Base-by-base conservation (phyloP, 2,797 vertebrate genomes). In the Gallinago solitaria region DNA sequence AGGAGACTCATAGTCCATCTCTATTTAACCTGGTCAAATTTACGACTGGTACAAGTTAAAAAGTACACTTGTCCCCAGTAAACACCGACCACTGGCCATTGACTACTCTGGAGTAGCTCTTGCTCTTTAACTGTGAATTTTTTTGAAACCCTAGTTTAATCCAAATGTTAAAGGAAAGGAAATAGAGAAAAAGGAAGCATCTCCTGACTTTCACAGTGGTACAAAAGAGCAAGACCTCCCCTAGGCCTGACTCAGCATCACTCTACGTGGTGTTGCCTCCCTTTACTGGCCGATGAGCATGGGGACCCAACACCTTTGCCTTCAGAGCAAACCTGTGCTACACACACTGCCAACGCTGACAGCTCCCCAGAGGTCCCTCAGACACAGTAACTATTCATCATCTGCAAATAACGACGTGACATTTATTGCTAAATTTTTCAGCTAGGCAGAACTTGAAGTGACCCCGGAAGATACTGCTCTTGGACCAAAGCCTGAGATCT, bases 271-370 rank as follows among this genome's bases (percentile, higher is more conserved):
- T 2, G 0, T 4, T 41, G 28, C n/a, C 35, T 59, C 18, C 51
- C 54, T n/a, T 61, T n/a, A 33, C 28, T 2, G 2, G 21, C 16
- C 0, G 2, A 43, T 3, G 39, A 81, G 64, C 11, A 5, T 0
- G 0, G 0, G 39, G 43, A 67, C 47, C 18, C 56, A 86, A 35
- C 7, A 2, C 39, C 65, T 28, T 28, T 1, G 0, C 41, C 71
- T 37, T 45, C 57, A 50, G 80, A 1, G 5, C 61, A 61, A 37
- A 51, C 80, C 59, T 50, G n/a, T 47, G 45, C 37, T 78, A 24
- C 59, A 23, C 37, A 1, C 37, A 1, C 39, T 32, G 30, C 35
- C 77, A 57, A 17, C 1, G 4, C 74, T 8, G 60, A 9, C 37
- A 87, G 69, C 27, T 73, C 81, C 6, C 2, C 82, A 18, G 39